Evolutionary conservation across 2,888 invertebrate species (phyloP), one percentile per base, ranked within the genome.

Genomic region (Galerucella pusilla): DNA sequence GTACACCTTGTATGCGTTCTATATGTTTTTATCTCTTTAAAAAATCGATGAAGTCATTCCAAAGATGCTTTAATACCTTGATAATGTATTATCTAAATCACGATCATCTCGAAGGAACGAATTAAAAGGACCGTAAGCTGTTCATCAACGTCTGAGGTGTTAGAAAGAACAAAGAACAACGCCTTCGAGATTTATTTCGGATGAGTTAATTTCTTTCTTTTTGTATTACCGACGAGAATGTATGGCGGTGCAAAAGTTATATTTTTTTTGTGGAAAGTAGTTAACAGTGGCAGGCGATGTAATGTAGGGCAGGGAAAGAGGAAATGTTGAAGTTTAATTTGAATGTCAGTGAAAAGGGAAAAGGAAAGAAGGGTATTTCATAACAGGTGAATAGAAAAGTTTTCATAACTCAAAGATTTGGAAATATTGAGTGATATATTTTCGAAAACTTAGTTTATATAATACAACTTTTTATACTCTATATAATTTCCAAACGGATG

Each of bases 141-240:
- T 61, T 35, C 35, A 61, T 61, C 61, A 61, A 61, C 35, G 61
- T 61, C 61, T 35, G n/a, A 25, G 61, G 61, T 61, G 25, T 61
- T 35, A 28, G 61, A 61, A 35, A 61, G 61, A 61, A 61, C 61
- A 61, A 61, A 61, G 61, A 61, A 61, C n/a, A 61, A 35, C 35
- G 35, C n/a, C 61, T 14, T 5, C 12, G 10, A 61, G 61, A 61
- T 61, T 61, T 61, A 61, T 61, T 61, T 35, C 35, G 61, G 61
- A 61, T 61, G 61, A 61, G 35, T 61, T 61, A 35, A 35, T 61
- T 61, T 35, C 61, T 14, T 61, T 35, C 61, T 61, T 61, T 61
- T 61, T 61, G 35, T 61, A 9, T 9, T 42, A 35, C 35, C n/a
- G 35, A 61, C 16, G 35, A 61, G 57, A 57, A 57, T 57, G 57